Percentiles rank a stretch among this genome's conserved stretches.
Evolutionary conservation across 2,888 invertebrate species (phyloP).

Genomic region (Dolomedes plantarius): DNA sequence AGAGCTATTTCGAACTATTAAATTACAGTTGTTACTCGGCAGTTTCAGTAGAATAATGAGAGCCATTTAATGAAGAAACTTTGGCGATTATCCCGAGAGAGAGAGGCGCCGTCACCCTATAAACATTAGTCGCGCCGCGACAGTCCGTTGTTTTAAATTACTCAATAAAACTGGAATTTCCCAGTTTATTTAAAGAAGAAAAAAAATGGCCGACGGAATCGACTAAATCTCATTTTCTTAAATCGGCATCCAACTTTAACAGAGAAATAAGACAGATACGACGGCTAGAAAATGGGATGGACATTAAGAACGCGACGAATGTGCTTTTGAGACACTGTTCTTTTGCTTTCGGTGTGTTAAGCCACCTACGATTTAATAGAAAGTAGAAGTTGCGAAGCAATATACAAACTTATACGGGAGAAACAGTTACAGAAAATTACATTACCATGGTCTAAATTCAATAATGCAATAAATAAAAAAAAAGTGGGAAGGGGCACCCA

Average conservation of each 20-base stretch:
- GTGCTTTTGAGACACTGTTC: not conserved
- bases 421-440: too few relatives aligned
- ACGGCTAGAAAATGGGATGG: not conserved
- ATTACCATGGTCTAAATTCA: too few relatives aligned
- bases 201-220: not conserved
- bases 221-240: not conserved
- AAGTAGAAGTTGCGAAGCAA: too few relatives aligned
- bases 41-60: too few relatives aligned
- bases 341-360: too few relatives aligned
- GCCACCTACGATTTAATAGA: too few relatives aligned
- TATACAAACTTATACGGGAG: too few relatives aligned
- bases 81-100: not conserved
- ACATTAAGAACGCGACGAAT: not conserved
- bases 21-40: too few relatives aligned
- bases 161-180: not conserved
- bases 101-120: not conserved
- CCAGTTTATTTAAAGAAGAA: not conserved
- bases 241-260: not conserved
- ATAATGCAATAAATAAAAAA: too few relatives aligned
- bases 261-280: not conserved
- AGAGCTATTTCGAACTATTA: too few relatives aligned
- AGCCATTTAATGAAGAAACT: slow-evolving; percentile 7
- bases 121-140: not conserved
- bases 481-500: too few relatives aligned
- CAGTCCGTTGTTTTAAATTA: not conserved